These are phyloP conservation scores for Zaprionus nigranus DNA, from an alignment of 1,140 invertebrate species.

Conservation along the genomic window DNA sequence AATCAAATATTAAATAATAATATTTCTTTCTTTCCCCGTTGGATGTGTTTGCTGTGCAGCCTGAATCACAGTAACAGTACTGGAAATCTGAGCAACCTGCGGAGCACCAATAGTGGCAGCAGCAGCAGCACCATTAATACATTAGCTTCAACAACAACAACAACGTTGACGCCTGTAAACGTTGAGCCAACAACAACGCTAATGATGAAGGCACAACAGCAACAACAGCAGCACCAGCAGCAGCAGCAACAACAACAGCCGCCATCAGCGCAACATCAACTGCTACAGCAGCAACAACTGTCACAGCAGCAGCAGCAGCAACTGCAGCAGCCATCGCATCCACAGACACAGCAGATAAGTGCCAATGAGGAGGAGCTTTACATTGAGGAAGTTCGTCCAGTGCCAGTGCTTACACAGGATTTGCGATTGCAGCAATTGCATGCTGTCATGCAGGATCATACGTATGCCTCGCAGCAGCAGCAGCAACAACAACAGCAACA, in stretches of 20 bases:
- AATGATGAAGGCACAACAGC: conserved; percentile 27
- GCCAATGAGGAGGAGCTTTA: conserved; percentile 77
- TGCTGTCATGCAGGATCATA: conserved; percentile 92
- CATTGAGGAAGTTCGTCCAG: conserved; percentile 83
- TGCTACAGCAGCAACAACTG: conserved; percentile 5
- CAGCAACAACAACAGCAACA: conserved; percentile 3
- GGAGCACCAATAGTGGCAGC: conserved; percentile 24
- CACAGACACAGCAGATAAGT: conserved; percentile 46
- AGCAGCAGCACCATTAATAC: conserved; percentile 17
- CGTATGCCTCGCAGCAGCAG: conserved; percentile 87
- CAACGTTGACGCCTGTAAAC: conserved; percentile 16
- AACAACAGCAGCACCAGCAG: conserved; percentile 4
- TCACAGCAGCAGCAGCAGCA: conserved; percentile 12
- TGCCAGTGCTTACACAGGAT: conserved; percentile 85
- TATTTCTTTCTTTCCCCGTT: not conserved
- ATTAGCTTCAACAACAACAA: not conserved
- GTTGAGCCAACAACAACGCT: conserved; percentile 24
- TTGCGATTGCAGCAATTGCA: conserved; percentile 84
- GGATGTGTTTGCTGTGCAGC: conserved; percentile 5
- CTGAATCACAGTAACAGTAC: conserved; percentile 41
- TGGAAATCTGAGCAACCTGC: conserved; percentile 38
- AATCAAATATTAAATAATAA: not conserved
- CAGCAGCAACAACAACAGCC: not conserved
- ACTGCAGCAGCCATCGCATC: conserved; percentile 10
- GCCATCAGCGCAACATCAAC: not conserved